Percentiles rank a stretch among this genome's conserved stretches.
Evolutionary conservation across 2,113 vertebrate genomes (phyloP).

Genomic region (Lamprologus speciosus): DNA sequence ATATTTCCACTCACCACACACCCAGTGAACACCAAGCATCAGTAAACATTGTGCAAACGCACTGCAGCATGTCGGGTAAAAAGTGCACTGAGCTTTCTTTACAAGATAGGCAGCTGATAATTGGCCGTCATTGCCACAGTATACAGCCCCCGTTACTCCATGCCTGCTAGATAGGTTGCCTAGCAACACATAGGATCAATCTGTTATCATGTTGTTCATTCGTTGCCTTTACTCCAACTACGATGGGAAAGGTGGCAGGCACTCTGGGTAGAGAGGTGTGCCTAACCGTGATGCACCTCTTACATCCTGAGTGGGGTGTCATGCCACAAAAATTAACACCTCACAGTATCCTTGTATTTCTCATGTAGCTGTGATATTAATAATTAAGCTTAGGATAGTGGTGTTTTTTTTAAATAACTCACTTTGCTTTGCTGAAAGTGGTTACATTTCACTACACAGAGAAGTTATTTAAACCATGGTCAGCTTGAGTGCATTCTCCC

Average conservation of each 20-base stretch:
- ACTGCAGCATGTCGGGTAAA: background rate
- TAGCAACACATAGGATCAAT: constrained; percentile 59
- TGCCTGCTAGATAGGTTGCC: constrained; percentile 60
- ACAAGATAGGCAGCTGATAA: constrained; percentile 34
- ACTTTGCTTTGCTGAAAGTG: background rate
- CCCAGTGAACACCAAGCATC: background rate
- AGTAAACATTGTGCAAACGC: background rate
- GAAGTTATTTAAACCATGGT: background rate
- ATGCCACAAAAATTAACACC: background rate
- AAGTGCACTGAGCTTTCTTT: background rate
- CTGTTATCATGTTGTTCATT: constrained; percentile 58
- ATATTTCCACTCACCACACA: background rate
- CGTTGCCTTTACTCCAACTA: constrained; percentile 20
- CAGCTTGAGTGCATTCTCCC: background rate
- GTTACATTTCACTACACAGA: background rate
- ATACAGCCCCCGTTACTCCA: background rate
- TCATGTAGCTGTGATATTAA: background rate
- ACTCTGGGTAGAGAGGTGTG: background rate
- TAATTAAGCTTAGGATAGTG: background rate
- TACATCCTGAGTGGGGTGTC: too few relatives aligned
- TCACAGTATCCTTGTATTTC: background rate
- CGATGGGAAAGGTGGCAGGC: background rate
- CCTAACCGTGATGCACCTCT: background rate
- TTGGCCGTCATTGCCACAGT: constrained; percentile 46
- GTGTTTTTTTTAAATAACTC: background rate